A percentile compares a stretch with the other conserved stretches of the same genome.
phyloP scores from a whole-genome alignment of 2,113 vertebrate genomes.

The Prietella phreatophila region DNA sequence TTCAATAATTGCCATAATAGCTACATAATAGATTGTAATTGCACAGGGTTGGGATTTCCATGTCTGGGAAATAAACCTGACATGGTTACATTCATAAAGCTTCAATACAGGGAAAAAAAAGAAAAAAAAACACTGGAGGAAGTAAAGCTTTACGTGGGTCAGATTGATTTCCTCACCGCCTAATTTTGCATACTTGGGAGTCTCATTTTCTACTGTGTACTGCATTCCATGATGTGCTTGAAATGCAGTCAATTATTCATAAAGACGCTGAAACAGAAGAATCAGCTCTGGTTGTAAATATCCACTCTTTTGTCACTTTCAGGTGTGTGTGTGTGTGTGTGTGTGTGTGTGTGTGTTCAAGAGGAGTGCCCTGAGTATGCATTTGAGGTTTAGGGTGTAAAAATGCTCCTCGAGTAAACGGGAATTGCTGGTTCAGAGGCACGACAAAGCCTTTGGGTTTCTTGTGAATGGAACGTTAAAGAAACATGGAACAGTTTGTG shows the following conservation, averaged over 20 bases:
- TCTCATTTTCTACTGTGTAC: not conserved
- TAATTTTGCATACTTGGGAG: not conserved
- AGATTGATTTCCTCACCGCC: not conserved
- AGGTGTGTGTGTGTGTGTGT: constrained; percentile 21
- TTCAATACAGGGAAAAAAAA: not conserved
- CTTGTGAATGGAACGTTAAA: constrained; percentile 28
- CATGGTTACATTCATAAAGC: constrained; percentile 18
- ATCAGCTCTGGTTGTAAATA: not conserved
- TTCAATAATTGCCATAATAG: constrained; percentile 71
- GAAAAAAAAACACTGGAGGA: not conserved
- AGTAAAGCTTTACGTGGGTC: not conserved
- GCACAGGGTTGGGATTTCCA: constrained; percentile 53
- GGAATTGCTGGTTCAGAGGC: constrained; percentile 45
- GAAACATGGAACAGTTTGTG: not conserved
- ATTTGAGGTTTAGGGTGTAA: constrained; percentile 26
- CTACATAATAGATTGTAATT: constrained; percentile 63
- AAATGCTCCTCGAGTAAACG: constrained; percentile 39
- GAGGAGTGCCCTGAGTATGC: constrained; percentile 24
- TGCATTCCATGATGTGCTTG: not conserved
- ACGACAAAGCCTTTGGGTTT: constrained; percentile 19
- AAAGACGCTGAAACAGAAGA: not conserved
- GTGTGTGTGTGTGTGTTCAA: not conserved
- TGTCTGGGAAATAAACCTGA: constrained; percentile 25
- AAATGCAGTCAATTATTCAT: not conserved
- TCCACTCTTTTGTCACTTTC: constrained; percentile 19